Base-by-base conservation (phyloP, 2,888 invertebrate genomes). In the Dryadula phaetusa region DNA sequence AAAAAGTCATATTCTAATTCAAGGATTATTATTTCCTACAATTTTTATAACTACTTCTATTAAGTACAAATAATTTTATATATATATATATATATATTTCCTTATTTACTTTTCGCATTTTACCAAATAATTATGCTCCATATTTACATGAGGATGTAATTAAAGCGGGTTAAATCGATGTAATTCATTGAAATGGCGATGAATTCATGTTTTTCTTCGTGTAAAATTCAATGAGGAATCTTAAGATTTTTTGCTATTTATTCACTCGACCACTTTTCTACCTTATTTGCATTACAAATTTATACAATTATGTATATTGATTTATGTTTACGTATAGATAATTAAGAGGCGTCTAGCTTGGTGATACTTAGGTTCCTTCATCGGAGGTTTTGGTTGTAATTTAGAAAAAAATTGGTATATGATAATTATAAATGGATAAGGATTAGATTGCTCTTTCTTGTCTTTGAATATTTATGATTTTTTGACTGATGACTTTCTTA, bases 231-330 rank as follows among this genome's bases (percentile, higher is more conserved):
- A n/a, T 60, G 49, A 60, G 42, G 20, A 40, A 16, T 32, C 32
- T 8, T 40, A 16, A 37, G 16, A 14, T 49, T 60, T 60, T 58
- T 49, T 65, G 16, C 40, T 28, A 46, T 42, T 16, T 18, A 56
- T 28, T 40, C 64, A 52, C 32, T 60, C 58, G 42, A 60, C 64
- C 60, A 34, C 49, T 32, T 65, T 60, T 65, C 64, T 60, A 58
- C 1, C 12, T 42, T 10, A 60, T 65, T 49, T 58, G 42, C 58
- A 65, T 65, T 60, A 42, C 64, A 65, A 65, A 65, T 65, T 34
- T 34, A 18, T 47, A 22, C 1, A 28, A 60, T 60, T 60, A 60
- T 46, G 60, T 14, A 32, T 46, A 44, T 18, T 58, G 56, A 42
- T 25, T 60, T 44, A 16, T 44, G 25, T 42, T 14, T 20, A 7